Conservation (phyloP, 2,888 invertebrate species). For the Nezara viridula region DNA sequence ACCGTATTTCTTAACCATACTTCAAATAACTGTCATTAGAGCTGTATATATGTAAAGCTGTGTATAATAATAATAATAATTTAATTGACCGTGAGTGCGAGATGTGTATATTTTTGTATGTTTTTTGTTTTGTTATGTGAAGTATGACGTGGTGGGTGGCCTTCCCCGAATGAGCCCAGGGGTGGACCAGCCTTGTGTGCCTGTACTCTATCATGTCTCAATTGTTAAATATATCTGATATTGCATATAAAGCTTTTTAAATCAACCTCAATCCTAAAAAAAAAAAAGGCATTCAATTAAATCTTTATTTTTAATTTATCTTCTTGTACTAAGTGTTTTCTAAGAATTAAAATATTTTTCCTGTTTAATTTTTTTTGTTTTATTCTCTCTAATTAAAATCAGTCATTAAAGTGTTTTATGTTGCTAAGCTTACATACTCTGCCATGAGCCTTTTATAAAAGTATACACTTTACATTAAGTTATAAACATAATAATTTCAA, state of each 20-base stretch:
- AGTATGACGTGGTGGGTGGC: slow-evolving; percentile 11
- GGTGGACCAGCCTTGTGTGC: slow-evolving; percentile 41
- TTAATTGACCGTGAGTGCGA: not conserved
- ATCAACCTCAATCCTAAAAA: not conserved
- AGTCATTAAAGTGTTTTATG: too few relatives aligned
- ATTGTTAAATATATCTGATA: slow-evolving; percentile 44
- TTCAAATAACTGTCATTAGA: slow-evolving; percentile 1
- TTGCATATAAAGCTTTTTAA: not conserved
- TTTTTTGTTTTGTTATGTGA: not conserved
- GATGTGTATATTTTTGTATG: slow-evolving; percentile 54
- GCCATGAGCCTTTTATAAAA: too few relatives aligned
- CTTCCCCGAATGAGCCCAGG: slow-evolving; percentile 41
- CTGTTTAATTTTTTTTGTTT: too few relatives aligned
- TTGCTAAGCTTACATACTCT: too few relatives aligned
- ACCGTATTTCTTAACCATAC: not conserved
- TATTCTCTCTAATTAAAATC: too few relatives aligned
- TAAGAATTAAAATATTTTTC: too few relatives aligned
- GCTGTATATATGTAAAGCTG: slow-evolving; percentile 46
- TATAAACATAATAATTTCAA: too few relatives aligned
- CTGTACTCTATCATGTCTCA: not conserved
- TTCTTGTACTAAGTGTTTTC: too few relatives aligned
- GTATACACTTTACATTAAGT: too few relatives aligned
- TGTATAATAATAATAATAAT: slow-evolving; percentile 1
- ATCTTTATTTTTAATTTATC: too few relatives aligned
- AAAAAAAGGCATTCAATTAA: too few relatives aligned